These are phyloP conservation scores for Ctenochaetus hawaiiensis DNA, from an alignment of 2,797 vertebrate genomes.

Conservation along the genomic window DNA sequence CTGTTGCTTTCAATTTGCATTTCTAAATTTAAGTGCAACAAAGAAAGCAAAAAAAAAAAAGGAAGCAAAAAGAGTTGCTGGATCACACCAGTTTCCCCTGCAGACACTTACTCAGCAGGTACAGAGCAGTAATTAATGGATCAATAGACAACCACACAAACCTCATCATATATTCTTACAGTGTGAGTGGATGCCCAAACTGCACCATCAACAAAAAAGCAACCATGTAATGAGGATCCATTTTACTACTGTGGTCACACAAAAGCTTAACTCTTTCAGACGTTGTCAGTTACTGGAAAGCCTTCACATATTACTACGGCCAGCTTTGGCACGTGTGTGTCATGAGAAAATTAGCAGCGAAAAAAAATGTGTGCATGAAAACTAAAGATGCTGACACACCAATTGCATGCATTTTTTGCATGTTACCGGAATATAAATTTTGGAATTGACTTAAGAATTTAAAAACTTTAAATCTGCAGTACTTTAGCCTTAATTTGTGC, in stretches of 20 bases:
- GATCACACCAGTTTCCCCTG: constrained; percentile 48
- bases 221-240: constrained; percentile 67
- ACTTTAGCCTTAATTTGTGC: not conserved
- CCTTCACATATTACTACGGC: constrained; percentile 11
- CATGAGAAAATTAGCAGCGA: constrained; percentile 26
- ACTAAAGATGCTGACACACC: not conserved
- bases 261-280: constrained; percentile 62
- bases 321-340: constrained; percentile 21
- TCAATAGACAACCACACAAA: constrained; percentile 78
- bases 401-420: not conserved
- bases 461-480: not conserved
- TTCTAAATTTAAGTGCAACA: constrained; percentile 49
- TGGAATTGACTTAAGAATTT: not conserved
- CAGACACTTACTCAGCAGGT: constrained; percentile 80
- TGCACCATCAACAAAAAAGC: constrained; percentile 77
- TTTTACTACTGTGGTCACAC: constrained; percentile 62
- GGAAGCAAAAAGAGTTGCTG: constrained; percentile 10
- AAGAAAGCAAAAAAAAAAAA: constrained; percentile 1
- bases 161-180: constrained; percentile 76
- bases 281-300: constrained; percentile 49
- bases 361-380: not conserved
- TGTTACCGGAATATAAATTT: not conserved
- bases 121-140: constrained; percentile 78
- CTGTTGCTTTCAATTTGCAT: constrained; percentile 58
- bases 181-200: constrained; percentile 67